These are phyloP conservation scores for Myotis myotis DNA, from an alignment of 2,797 vertebrate genomes.

Conservation along the genomic window DNA sequence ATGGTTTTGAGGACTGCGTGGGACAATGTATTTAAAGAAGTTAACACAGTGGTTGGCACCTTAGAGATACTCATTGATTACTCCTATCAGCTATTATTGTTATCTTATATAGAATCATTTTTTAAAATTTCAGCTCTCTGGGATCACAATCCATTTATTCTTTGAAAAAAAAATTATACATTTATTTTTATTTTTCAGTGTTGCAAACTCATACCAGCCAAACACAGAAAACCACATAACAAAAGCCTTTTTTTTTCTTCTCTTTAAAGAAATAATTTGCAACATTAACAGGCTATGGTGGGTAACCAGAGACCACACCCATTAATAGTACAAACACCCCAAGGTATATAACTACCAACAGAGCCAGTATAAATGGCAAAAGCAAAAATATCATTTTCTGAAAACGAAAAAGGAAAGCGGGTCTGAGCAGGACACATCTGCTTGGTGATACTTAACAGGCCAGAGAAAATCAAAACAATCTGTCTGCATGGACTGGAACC, in stretches of 20 bases:
- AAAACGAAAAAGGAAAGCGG: slow-evolving; percentile 43
- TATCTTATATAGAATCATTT: neutral
- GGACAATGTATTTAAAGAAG: neutral
- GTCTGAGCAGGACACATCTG: neutral
- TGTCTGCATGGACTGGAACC: slow-evolving; percentile 25
- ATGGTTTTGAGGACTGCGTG: neutral
- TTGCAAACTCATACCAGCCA: neutral
- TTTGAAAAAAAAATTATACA: neutral
- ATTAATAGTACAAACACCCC: neutral
- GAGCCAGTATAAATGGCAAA: neutral
- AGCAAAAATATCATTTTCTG: neutral
- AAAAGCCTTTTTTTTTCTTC: neutral
- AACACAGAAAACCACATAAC: neutral
- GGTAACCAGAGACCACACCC: neutral
- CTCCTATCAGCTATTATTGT: neutral
- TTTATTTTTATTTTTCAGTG: neutral
- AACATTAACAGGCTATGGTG: neutral
- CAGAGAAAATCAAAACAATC: slow-evolving; percentile 44
- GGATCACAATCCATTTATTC: neutral
- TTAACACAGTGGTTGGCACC: neutral
- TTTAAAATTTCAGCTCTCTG: neutral
- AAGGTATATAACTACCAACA: neutral
- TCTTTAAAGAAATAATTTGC: slow-evolving; percentile 24
- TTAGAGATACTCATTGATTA: neutral
- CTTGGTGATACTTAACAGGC: neutral